These are phyloP conservation scores for Corapipo altera DNA, from an alignment of 2,113 vertebrate species.

Conservation along the genomic window DNA sequence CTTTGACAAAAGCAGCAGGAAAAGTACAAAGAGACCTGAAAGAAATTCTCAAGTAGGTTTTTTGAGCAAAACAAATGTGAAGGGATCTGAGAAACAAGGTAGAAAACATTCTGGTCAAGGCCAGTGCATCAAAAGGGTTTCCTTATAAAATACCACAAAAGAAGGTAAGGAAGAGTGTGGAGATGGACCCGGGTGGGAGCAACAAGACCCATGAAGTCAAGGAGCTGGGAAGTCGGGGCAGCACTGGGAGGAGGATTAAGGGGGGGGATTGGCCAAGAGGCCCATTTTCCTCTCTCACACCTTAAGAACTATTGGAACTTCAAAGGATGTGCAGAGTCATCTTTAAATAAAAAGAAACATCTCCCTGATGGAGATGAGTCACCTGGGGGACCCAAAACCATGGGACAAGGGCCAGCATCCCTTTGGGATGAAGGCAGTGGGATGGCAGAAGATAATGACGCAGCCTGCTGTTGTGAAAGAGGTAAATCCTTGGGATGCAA, in stretches of 20 bases:
- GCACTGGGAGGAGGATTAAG: not conserved
- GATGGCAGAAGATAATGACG: not conserved
- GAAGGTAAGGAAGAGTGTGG: not conserved
- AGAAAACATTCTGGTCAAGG: not conserved
- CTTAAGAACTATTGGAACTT: not conserved
- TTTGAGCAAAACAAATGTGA: accelerated
- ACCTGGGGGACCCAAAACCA: not conserved
- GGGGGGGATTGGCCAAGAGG: not conserved
- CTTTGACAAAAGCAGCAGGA: not conserved
- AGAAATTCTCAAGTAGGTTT: not conserved
- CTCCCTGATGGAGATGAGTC: not conserved
- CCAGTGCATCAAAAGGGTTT: not conserved
- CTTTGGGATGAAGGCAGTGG: not conserved
- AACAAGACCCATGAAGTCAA: not conserved
- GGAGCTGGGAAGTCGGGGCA: not conserved
- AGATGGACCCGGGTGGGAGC: not conserved
- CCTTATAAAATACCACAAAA: not conserved
- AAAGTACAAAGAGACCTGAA: not conserved
- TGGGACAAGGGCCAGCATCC: not conserved
- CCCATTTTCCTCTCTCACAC: not conserved
- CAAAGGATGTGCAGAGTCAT: not conserved
- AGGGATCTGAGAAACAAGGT: not conserved
- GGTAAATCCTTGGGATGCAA: not conserved
- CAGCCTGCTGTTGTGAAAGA: not conserved
- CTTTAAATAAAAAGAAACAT: not conserved